Percentiles rank a stretch among this genome's conserved stretches.
Conservation (phyloP, 2,888 invertebrate genomes). For the Ashinkailepas kermadecensis region DNA sequence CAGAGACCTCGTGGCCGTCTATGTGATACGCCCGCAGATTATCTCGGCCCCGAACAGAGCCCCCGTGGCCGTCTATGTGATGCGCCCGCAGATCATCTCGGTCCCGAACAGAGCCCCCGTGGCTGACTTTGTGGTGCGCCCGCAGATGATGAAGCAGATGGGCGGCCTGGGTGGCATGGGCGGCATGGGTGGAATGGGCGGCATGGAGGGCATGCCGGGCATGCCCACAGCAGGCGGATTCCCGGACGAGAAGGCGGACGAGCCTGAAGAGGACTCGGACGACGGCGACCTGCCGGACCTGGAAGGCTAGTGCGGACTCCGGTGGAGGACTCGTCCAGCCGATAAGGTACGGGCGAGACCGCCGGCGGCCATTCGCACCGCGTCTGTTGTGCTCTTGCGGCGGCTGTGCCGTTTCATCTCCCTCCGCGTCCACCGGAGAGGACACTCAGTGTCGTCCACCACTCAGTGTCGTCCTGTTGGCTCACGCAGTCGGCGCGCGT, state of each 20-base stretch:
- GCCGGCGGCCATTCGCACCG: not conserved
- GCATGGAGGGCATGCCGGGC: constrained; percentile 31
- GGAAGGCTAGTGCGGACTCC: constrained; percentile 42
- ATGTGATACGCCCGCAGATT: constrained; percentile 33
- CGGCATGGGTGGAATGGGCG: constrained; percentile 31
- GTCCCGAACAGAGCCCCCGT: too few relatives aligned
- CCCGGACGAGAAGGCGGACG: constrained; percentile 55
- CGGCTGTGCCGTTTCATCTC: too few relatives aligned
- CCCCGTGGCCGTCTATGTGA: too few relatives aligned
- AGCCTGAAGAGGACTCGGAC: constrained; percentile 58
- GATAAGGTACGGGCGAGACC: not conserved
- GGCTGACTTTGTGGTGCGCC: not conserved
- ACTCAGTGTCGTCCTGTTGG: too few relatives aligned
- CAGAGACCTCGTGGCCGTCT: too few relatives aligned
- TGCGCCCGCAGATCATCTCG: constrained; percentile 34
- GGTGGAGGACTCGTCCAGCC: not conserved
- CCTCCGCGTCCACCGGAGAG: too few relatives aligned
- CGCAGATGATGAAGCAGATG: constrained; percentile 57
- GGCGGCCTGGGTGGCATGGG: constrained; percentile 38
- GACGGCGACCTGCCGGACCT: constrained; percentile 71
- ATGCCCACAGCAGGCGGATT: constrained; percentile 38
- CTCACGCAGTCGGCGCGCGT: too few relatives aligned
- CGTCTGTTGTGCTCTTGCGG: too few relatives aligned
- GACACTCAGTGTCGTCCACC: too few relatives aligned
- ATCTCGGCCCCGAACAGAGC: too few relatives aligned